Evolutionary conservation across 2,888 invertebrate species (phyloP).

Genomic region (Lottia scabra): DNA sequence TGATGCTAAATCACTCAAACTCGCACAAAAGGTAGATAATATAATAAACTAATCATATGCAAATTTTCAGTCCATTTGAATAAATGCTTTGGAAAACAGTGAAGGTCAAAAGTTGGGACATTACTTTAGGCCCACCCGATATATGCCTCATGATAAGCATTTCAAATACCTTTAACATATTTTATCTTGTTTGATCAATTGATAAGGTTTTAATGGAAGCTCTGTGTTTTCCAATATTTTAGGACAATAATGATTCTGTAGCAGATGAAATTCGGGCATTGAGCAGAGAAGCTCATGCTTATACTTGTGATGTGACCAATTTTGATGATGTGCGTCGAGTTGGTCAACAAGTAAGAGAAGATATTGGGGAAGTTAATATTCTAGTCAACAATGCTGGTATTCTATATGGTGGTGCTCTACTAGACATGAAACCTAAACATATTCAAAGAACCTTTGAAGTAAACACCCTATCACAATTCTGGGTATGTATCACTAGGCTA

Average conservation of each 20-base stretch:
- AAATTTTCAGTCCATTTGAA: too few species aligned
- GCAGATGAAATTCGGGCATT: slow-evolving; percentile 41
- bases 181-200: too few species aligned
- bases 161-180: too few species aligned
- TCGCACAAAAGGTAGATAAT: too few species aligned
- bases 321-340: slow-evolving; percentile 37
- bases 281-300: slow-evolving; percentile 47
- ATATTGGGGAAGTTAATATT: slow-evolving; percentile 45
- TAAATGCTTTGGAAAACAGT: too few species aligned
- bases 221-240: slow-evolving; percentile 12
- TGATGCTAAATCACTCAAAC: too few species aligned
- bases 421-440: slow-evolving; percentile 44
- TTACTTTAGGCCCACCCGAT: too few species aligned
- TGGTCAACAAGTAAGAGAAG: slow-evolving; percentile 41
- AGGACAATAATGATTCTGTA: slow-evolving; percentile 50
- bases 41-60: too few species aligned
- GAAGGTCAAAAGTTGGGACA: too few species aligned
- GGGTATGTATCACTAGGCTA: slow-evolving; percentile 49
- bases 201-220: not conserved
- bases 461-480: slow-evolving; percentile 56
- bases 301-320: slow-evolving; percentile 57
- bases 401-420: slow-evolving; percentile 46
- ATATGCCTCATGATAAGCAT: too few species aligned
- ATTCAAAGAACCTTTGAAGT: slow-evolving; percentile 55
- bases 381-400: slow-evolving; percentile 61